Base-by-base conservation (phyloP, 2,888 invertebrate genomes). In the Andricus quercusramuli region DNA sequence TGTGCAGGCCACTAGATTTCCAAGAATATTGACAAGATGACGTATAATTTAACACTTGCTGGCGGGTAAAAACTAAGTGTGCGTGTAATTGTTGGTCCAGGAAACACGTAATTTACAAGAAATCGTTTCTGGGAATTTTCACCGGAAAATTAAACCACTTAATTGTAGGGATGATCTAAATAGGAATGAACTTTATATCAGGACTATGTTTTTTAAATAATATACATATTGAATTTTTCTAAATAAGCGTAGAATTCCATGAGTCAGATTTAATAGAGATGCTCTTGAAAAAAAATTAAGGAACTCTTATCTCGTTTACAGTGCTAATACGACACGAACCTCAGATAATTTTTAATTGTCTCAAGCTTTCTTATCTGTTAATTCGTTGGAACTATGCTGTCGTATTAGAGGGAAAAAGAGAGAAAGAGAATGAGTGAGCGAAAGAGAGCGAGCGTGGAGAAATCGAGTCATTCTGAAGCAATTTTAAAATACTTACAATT, bases 1-100 rank as follows among this genome's bases (percentile, higher is more conserved):
- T 20, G 70, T 70, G 74, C 74, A n/a, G 74, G 74, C 56, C 74
- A 74, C 74, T 51, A 51, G 17, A 29, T 74, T 74, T 32, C 32
- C 74, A 32, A 56, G 20, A 74, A 74, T 56, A n/a, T 70, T 70
- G 47, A n/a, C 56, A n/a, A 56, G 56, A 56, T n/a, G n/a, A 56
- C 56, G 62, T 62, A 25, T 25, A 62, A 62, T 62, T 74, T 37
- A 32, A 56, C n/a, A 74, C 56, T 74, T 74, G 74, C 74, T 74
- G 74, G 74, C 74, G 51, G 51, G 74, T 74, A 32, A 56, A 51
- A 56, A 56, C n/a, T n/a, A 74, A 74, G 51, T 74, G 20, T 32
- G 37, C 51, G 56, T 74, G 62, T 25, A 22, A 62, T 22, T 29
- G 25, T 17, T 22, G 25, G 25, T 25, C 25, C 25, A 62, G 62